Conservation (phyloP, 1,140 invertebrate genomes). For the Trinorchestia longiramus region DNA sequence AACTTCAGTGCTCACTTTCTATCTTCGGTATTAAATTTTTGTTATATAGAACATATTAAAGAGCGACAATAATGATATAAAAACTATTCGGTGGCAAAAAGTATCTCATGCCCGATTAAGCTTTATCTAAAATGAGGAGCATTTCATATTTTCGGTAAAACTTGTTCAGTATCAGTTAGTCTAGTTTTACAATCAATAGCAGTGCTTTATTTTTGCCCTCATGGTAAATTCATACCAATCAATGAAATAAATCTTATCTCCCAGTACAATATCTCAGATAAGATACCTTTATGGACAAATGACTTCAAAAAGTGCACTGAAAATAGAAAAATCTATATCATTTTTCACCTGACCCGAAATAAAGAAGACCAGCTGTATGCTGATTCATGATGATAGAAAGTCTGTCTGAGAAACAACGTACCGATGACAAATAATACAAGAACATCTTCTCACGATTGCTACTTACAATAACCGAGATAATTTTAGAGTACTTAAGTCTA, state of each 20-base stretch:
- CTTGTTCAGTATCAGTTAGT: no score
- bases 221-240: neutral
- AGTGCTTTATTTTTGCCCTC: neutral
- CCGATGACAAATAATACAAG: neutral
- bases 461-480: neutral
- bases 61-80: no score
- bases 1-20: no score
- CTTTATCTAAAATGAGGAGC: no score
- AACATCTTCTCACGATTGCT: neutral
- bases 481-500: neutral
- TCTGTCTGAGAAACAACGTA: neutral
- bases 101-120: no score
- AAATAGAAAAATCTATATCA: neutral
- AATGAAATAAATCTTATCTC: neutral
- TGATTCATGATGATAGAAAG: neutral
- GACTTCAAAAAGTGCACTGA: neutral
- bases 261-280: neutral
- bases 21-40: no score
- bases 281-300: neutral
- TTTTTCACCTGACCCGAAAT: neutral
- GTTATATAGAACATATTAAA: no score
- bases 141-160: no score
- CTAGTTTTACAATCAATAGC: no score
- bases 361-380: neutral
- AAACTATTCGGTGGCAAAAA: no score